Evolutionary conservation across 2,113 vertebrate species (phyloP).

Genomic region (Balaenoptera acutorostrata): DNA sequence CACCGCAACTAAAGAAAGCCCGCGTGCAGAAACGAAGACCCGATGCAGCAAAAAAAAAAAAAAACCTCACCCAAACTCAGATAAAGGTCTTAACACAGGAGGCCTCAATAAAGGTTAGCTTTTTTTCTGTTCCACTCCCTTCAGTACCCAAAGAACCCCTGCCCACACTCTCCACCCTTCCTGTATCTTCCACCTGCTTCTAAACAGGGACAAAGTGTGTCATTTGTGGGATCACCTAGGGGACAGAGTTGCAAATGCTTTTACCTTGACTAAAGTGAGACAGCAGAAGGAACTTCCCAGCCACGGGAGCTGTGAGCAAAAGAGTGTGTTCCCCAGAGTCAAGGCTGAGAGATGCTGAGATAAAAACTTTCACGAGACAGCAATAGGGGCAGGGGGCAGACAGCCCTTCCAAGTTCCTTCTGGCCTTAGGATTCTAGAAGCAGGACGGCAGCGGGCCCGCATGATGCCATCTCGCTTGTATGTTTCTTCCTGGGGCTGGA

Average conservation of each 20-base stretch:
- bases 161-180: not conserved
- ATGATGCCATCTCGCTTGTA: not conserved
- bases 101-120: not conserved
- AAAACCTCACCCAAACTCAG: not conserved
- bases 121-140: not conserved
- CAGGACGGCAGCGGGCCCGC: accelerated
- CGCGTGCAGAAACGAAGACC: no score
- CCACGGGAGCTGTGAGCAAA: not conserved
- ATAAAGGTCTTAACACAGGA: not conserved
- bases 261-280: not conserved
- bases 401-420: not conserved
- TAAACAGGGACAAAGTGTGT: not conserved
- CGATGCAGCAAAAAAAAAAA: not conserved
- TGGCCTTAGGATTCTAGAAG: not conserved
- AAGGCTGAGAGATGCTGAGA: not conserved
- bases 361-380: not conserved
- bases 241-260: not conserved
- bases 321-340: accelerated
- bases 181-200: not conserved
- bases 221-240: not conserved
- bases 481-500: not conserved
- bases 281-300: not conserved
- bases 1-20: no score
- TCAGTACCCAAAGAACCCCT: not conserved
- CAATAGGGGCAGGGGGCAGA: not conserved